Base-by-base conservation (phyloP, 2,888 invertebrate species). In the Dynastes hyllus region DNA sequence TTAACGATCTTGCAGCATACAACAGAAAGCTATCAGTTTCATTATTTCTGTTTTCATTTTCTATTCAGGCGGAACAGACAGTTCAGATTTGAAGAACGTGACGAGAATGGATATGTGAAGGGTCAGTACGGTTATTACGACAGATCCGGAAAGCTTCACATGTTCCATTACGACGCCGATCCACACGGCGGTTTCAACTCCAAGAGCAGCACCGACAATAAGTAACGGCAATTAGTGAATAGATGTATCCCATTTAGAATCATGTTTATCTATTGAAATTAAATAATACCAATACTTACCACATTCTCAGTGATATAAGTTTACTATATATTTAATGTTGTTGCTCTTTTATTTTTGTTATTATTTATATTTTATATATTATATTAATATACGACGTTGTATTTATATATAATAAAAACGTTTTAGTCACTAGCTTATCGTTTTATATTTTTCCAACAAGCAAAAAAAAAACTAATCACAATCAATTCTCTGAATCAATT, bases 51-150 rank as follows among this genome's bases (percentile, higher is more conserved):
- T 69, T 76, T 61, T 70, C 29, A 79, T 81, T 81, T 82, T 80
- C 82, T 83, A 90, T 91, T 3, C 90, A 96, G 96, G 77, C 92
- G 93, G 88, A 95, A 95, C 88, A 92, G 96, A 37, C 95, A 95
- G 85, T 96, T 95, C 87, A 92, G 95, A 80, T 93, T 92, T 86
- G 96, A 96, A 88, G 95, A 96, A 87, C 91, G 93, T 76, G 93
- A 95, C 88, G 92, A 92, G 81, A 92, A 94, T 78, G 96, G 96
- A 4, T 90, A 93, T 80, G 94, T 96, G 63, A 93, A 92, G 83
- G 96, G 96, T 3, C 94, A 95, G 85, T 96, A 95, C 86, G 96
- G 96, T 61, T 96, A 94, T 88, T 92, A 94, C 86, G 95, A 95
- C 87, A 93, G 93, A 80, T 89, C 90, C 82, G 96, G 96, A 16